Base-by-base conservation (phyloP, 1,140 invertebrate species). In the Drosophila bifasciata region DNA sequence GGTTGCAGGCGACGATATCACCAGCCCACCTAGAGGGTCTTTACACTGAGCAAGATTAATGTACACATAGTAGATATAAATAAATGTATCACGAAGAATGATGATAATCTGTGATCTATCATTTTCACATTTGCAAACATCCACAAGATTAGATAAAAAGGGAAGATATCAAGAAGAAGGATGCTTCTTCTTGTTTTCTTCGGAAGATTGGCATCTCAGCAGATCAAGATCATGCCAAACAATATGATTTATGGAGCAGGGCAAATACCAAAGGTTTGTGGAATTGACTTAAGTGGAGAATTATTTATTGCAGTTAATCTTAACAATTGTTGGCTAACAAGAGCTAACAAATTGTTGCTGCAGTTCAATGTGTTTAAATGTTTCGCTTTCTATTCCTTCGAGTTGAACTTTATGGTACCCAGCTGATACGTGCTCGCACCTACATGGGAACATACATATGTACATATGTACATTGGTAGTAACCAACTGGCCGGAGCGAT, bases 271-370 rank as follows among this genome's bases (percentile, higher is more conserved):
- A 49, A 50, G 40, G 44, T 55, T 55, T 56, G 15, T 50, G 49
- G 25, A 51, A 44, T 52, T 52, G 40, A 19, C 23, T 64, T 36
- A 16, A 58, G 61, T 60, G 21, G 50, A 68, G 40, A 53, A 36
- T 58, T 53, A 53, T 80, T 66, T 81, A 63, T 67, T 63, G 79
- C 45, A 55, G 66, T 61, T 64, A 21, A 53, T 78, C 77, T 83
- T 78, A 81, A 77, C 75, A 57, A 51, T 58, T 41, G 61, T 63
- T 58, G 59, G 41, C 43, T 39, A 56, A 64, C 28, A 67, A 45
- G 28, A 43, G 39, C 43, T 43, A 56, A 64, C 28, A 60, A 49
- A 46, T 67, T 67, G 76, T 78, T 59, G 52, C 39, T 74, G 59
- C 51, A 64, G 41, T 57, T 36, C 25, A 16, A 9, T 43, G 50